phyloP scores from a whole-genome alignment of 1,140 invertebrate genomes.

The Danaus plexippus region DNA sequence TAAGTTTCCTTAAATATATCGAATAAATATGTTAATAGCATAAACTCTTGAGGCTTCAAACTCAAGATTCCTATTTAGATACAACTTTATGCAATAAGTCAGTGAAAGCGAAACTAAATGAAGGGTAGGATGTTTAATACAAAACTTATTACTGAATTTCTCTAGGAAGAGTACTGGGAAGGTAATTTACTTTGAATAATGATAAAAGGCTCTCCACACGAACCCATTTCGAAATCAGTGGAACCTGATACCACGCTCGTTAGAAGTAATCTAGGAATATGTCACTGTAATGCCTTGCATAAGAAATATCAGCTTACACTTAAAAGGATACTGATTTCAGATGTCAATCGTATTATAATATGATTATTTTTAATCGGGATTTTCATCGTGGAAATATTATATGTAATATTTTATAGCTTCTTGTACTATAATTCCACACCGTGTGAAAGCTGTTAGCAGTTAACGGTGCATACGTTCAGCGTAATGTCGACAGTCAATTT shows the following conservation, averaged over 20 bases:
- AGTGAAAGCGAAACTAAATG: constrained; percentile 43
- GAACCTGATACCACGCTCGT: constrained; percentile 17
- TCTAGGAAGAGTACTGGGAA: constrained; percentile 32
- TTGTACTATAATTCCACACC: constrained; percentile 7
- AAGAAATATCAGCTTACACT: not conserved
- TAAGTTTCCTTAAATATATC: too few relatives aligned
- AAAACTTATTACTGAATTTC: constrained; percentile 39
- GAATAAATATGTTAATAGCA: constrained; percentile 15
- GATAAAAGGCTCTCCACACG: constrained; percentile 21
- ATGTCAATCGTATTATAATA: constrained; percentile 3
- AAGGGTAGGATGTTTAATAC: constrained; percentile 39
- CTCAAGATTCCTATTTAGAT: constrained; percentile 31
- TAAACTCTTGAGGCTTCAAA: constrained; percentile 13
- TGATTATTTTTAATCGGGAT: constrained; percentile 6
- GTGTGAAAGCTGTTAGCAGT: constrained; percentile 28
- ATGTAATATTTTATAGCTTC: not conserved
- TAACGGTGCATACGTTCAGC: constrained; percentile 32
- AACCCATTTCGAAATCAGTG: constrained; percentile 11
- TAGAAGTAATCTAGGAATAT: constrained; percentile 10
- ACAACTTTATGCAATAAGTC: constrained; percentile 32
- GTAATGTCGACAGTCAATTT: constrained; percentile 36
- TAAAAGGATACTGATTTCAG: too few relatives aligned
- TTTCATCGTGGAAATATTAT: not conserved
- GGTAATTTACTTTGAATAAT: constrained; percentile 26
- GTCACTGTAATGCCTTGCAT: not conserved